Conservation (phyloP, 2,888 invertebrate genomes). For the Thereva nobilitata region DNA sequence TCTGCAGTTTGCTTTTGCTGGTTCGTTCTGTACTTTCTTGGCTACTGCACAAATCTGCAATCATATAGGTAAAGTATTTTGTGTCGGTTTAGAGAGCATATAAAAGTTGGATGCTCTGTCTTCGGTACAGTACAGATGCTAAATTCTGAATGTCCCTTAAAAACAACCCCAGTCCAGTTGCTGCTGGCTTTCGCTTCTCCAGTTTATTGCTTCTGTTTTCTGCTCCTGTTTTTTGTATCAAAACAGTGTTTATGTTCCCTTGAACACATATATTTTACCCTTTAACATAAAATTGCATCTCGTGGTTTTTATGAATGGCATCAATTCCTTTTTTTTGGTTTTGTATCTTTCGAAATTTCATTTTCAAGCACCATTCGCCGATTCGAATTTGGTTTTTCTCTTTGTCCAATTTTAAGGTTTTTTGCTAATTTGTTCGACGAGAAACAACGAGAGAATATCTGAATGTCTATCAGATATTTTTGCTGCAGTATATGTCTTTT, state of each 20-base stretch:
- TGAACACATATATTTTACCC: conserved; percentile 20
- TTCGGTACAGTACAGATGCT: too few relatives aligned
- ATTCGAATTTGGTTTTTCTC: conserved; percentile 28
- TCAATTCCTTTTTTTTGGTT: too few relatives aligned
- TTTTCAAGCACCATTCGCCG: conserved; percentile 22
- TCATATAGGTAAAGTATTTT: too few relatives aligned
- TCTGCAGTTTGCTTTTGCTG: too few relatives aligned
- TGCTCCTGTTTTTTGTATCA: conserved; percentile 8
- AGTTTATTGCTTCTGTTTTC: not conserved
- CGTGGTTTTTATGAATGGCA: conserved; percentile 6
- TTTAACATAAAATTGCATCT: conserved; percentile 30
- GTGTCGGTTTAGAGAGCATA: too few relatives aligned
- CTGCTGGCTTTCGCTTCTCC: not conserved
- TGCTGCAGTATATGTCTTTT: conserved; percentile 2
- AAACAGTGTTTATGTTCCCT: conserved; percentile 12
- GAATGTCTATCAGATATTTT: conserved; percentile 1
- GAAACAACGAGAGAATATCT: not conserved
- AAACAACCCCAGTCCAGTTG: not conserved
- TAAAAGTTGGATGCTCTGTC: too few relatives aligned
- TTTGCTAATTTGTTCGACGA: not conserved
- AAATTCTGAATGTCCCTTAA: too few relatives aligned
- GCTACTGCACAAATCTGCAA: too few relatives aligned
- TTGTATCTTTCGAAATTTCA: conserved; percentile 23
- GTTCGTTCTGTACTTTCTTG: too few relatives aligned
- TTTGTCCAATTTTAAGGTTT: not conserved